Evolutionary conservation across 2,797 vertebrate species (phyloP).

Genomic region (Glossophaga mutica): DNA sequence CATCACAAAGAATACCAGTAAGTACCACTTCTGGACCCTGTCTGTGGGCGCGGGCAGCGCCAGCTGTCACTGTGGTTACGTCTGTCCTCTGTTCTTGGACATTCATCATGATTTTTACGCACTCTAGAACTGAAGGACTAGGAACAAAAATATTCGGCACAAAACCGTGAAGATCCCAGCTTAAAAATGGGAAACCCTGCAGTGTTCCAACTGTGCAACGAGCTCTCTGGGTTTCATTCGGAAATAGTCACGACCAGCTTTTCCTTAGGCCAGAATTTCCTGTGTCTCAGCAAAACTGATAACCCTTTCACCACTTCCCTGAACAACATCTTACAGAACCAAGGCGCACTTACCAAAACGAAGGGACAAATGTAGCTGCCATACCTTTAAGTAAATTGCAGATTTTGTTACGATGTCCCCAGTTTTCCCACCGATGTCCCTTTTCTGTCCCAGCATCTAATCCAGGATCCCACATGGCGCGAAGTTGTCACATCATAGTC

Average conservation of each 20-base stretch:
- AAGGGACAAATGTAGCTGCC: background rate
- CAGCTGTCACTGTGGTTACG: background rate
- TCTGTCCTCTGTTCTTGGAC: background rate
- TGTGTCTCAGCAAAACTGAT: background rate
- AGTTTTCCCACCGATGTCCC: background rate
- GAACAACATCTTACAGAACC: background rate
- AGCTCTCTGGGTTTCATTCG: background rate
- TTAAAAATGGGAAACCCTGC: background rate
- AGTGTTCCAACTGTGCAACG: background rate
- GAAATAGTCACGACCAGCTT: background rate
- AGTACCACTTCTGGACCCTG: conserved; percentile 66
- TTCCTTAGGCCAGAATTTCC: background rate
- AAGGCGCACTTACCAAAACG: fast-evolving
- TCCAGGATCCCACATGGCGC: no score
- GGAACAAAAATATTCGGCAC: background rate
- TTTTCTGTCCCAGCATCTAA: background rate
- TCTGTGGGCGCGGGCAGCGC: background rate
- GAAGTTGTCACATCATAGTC: background rate
- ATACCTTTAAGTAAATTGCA: background rate
- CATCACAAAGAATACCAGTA: conserved; percentile 85
- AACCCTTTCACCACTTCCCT: background rate
- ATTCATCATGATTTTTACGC: background rate
- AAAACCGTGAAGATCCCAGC: background rate
- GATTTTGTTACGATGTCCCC: background rate
- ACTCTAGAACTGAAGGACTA: background rate